phyloP scores from a whole-genome alignment of 2,113 vertebrate genomes.

The Megalops atlanticus region DNA sequence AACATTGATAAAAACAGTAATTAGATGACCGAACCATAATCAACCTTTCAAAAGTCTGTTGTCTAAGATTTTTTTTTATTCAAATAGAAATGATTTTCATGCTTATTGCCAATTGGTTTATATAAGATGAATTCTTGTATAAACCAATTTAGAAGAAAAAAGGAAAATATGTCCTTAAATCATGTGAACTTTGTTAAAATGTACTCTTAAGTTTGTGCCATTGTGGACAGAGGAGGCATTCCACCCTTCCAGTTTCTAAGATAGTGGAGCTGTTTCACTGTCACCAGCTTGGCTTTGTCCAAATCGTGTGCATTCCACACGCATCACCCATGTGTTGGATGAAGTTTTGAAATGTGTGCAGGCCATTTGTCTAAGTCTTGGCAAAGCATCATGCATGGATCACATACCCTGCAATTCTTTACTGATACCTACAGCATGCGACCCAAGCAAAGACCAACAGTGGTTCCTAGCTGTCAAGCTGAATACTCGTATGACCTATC shows the following conservation, averaged over 20 bases:
- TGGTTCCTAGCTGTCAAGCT: too few species aligned
- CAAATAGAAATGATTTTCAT: slow-evolving; percentile 8
- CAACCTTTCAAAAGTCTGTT: slow-evolving; percentile 16
- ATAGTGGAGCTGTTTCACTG: too few species aligned
- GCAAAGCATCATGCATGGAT: too few species aligned
- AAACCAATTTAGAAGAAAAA: slow-evolving; percentile 32
- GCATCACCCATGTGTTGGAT: neutral
- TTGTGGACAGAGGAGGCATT: neutral
- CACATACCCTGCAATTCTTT: too few species aligned
- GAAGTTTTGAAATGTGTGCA: too few species aligned
- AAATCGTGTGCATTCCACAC: too few species aligned
- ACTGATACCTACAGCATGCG: too few species aligned
- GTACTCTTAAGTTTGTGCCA: neutral
- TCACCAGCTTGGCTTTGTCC: too few species aligned
- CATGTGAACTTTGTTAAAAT: slow-evolving; percentile 44
- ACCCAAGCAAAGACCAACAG: too few species aligned
- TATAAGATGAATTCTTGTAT: slow-evolving; percentile 16
- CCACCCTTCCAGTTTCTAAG: too few species aligned
- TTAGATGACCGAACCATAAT: slow-evolving; percentile 22
- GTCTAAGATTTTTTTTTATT: slow-evolving; percentile 11
- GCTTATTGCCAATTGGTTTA: slow-evolving; percentile 5
- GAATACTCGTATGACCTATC: too few species aligned
- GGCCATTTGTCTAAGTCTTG: too few species aligned
- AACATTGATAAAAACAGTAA: slow-evolving; percentile 11
- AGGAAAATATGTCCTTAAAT: slow-evolving; percentile 45